Evolutionary conservation across 2,888 invertebrate genomes (phyloP).

Genomic region (Rhaphigaster nebulosa): DNA sequence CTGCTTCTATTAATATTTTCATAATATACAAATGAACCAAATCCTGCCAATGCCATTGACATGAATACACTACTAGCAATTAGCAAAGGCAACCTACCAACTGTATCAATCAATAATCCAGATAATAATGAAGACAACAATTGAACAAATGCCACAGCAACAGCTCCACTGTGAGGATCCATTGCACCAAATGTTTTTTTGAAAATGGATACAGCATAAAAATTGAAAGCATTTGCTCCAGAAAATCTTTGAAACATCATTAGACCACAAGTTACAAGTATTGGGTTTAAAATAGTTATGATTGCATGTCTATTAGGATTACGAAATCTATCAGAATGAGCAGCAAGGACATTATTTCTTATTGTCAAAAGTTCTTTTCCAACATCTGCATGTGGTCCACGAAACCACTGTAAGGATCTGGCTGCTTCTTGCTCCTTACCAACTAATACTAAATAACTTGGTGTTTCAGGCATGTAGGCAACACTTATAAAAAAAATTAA

Average conservation of each 20-base stretch:
- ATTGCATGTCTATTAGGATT: constrained; percentile 64
- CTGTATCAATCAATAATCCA: constrained; percentile 85
- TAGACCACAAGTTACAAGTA: constrained; percentile 85
- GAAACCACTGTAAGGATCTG: constrained; percentile 82
- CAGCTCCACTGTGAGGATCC: constrained; percentile 87
- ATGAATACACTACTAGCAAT: constrained; percentile 87
- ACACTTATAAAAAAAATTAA: constrained; percentile 78
- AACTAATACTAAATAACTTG: constrained; percentile 83
- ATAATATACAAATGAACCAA: constrained; percentile 88
- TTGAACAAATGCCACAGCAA: constrained; percentile 88
- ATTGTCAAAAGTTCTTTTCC: constrained; percentile 81
- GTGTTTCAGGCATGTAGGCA: constrained; percentile 87
- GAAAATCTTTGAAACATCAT: constrained; percentile 69
- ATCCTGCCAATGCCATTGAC: constrained; percentile 88
- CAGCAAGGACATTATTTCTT: constrained; percentile 76
- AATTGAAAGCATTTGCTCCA: constrained; percentile 87
- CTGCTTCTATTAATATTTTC: constrained; percentile 76
- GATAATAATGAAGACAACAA: constrained; percentile 86
- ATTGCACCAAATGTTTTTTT: constrained; percentile 85
- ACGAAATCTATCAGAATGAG: constrained; percentile 64
- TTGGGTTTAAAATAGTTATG: constrained; percentile 75
- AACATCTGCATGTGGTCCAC: constrained; percentile 86
- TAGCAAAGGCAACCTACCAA: constrained; percentile 85
- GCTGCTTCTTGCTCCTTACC: constrained; percentile 81
- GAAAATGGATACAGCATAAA: constrained; percentile 89